Evolutionary conservation across 2,113 vertebrate species (phyloP).

Genomic region (Meriones unguiculatus): DNA sequence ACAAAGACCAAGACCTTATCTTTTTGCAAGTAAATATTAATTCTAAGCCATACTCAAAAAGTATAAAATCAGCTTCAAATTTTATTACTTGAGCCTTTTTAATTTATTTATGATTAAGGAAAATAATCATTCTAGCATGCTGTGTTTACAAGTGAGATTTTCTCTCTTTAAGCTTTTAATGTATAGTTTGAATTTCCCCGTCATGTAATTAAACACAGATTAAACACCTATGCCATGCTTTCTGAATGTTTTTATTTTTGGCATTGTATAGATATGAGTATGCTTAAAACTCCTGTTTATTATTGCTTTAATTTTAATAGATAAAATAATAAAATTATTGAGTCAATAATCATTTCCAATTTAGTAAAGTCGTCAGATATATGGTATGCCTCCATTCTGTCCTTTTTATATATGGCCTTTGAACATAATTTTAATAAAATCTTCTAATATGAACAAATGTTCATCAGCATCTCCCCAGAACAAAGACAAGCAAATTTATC

Average conservation of each 20-base stretch:
- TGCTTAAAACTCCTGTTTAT: slow-evolving; percentile 49
- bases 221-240: slow-evolving; percentile 47
- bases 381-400: not conserved
- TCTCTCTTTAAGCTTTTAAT: slow-evolving; percentile 55
- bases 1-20: slow-evolving; percentile 33
- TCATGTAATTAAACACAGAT: slow-evolving; percentile 68
- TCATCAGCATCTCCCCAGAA: not conserved
- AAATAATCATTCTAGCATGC: slow-evolving; percentile 13
- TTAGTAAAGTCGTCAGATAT: not conserved
- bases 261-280: not conserved
- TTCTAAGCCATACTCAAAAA: slow-evolving; percentile 33
- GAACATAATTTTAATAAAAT: slow-evolving; percentile 44
- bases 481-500: not conserved
- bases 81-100: slow-evolving; percentile 50
- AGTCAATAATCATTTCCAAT: not conserved
- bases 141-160: slow-evolving; percentile 65
- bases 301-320: slow-evolving; percentile 57
- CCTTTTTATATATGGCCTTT: not conserved
- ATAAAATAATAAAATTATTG: slow-evolving; percentile 48
- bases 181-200: slow-evolving; percentile 65
- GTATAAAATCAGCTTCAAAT: slow-evolving; percentile 51
- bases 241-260: slow-evolving; percentile 44
- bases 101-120: slow-evolving; percentile 36
- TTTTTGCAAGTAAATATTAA: slow-evolving; percentile 46
- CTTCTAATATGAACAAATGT: slow-evolving; percentile 17